Conservation (phyloP, 2,113 vertebrate species). For the Dipodomys merriami region DNA sequence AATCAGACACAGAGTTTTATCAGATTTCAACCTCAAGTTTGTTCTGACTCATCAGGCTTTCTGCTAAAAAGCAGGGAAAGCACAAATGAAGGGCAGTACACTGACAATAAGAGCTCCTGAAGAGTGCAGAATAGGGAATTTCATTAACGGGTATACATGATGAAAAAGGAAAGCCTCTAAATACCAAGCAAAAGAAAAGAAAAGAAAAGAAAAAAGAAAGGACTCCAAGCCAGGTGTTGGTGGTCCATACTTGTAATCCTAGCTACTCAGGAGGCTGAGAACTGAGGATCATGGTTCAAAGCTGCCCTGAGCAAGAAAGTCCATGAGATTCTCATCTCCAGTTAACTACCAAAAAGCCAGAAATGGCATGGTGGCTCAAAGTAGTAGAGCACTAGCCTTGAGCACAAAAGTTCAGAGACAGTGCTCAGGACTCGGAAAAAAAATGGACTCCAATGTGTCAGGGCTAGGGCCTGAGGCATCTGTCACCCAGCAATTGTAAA, state of each 20-base stretch:
- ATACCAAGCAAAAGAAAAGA: not conserved
- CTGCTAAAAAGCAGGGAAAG: not conserved
- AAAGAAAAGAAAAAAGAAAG: too few species aligned
- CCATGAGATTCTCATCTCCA: too few species aligned
- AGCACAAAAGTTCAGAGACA: too few species aligned
- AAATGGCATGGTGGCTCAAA: too few species aligned
- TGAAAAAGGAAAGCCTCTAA: not conserved
- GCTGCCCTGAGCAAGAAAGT: too few species aligned
- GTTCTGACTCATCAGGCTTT: not conserved
- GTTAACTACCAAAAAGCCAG: too few species aligned
- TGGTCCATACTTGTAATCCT: too few species aligned
- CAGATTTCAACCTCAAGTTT: constrained; percentile 13
- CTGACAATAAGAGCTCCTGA: not conserved
- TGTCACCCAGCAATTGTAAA: not conserved
- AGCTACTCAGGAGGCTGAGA: too few species aligned
- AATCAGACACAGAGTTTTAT: not conserved
- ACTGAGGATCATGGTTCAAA: too few species aligned
- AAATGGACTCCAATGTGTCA: not conserved
- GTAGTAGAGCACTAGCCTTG: too few species aligned
- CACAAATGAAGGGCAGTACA: fast-evolving
- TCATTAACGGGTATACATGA: not conserved
- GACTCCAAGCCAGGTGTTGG: too few species aligned
- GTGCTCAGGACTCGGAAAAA: not conserved
- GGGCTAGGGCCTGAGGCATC: not conserved
- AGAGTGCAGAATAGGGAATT: not conserved